Base-by-base conservation (phyloP, 2,113 vertebrate genomes). In the Xiphophorus couchianus region DNA sequence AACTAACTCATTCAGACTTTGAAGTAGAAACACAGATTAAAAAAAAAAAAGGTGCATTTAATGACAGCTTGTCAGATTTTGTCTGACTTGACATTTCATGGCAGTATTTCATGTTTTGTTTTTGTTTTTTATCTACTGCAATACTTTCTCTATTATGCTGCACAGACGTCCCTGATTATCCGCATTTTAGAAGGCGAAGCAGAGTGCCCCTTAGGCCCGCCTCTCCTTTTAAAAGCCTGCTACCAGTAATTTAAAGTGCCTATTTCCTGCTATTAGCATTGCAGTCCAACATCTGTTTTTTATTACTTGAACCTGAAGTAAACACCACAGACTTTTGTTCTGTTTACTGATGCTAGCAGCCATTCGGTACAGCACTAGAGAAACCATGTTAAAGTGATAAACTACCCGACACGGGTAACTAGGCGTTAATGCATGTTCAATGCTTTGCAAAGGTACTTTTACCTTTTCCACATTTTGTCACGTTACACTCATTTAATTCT, bases 231-330 rank as follows among this genome's bases (percentile, higher is more conserved):
- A 64, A 75, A 76, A 83, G 64, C 62, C 35, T 60, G 58, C 54
- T 22, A 64, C 51, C 19, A 42, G 17, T 70, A 13, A 73, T 54
- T 37, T 60, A 66, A 83, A 86, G 75, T 66, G 67, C 31, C 48
- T 67, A 69, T 87, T 91, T 92, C 91, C 91, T 92, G 89, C 82
- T 84, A 74, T 88, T 70, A 74, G 6, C 33, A 1, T 61, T 35
- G 67, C 44, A 62, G 19, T 39, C 48, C 51, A 76, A 86, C 78
- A 81, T 62, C 69, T 81, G 74, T 62, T 74, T 80, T 14, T 74
- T 51, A 15, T 78, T 78, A 75, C 78, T 81, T 73, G 54, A 17
- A 22, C 33, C 61, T 30, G n/a, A 66, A 62, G 65, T 79, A 71
- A 84, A 83, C 63, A 65, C 4, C 17, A 31, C 44, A 65, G 67